Evolutionary conservation across 2,888 invertebrate genomes (phyloP), one percentile per base, ranked within the genome.

Genomic region (Eristalis pertinax): DNA sequence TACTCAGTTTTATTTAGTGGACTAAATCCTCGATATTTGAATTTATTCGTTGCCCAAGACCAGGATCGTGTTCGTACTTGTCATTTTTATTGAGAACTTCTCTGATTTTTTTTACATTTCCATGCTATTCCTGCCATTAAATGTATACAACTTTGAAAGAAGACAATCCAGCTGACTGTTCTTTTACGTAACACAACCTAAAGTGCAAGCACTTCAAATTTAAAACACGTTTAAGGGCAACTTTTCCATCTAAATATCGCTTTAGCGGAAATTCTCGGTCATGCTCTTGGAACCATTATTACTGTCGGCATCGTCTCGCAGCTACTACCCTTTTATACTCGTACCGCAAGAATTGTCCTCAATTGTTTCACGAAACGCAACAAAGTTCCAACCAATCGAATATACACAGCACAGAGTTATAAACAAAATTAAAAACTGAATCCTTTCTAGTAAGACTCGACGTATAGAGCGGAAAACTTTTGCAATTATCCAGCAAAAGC

Each of bases 401-500:
- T 58, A 78, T 58, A 64, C 68, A 67, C 41, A 75, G 75, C 41
- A 70, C 32, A 67, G 32, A 63, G 69, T 41, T 67, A 73, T 67
- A 65, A 38, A 67, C 64, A 77, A 67, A 72, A 62, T 62, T 74
- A 35, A 73, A 73, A 78, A 68, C 77, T 29, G 24, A 78, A 67
- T 64, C 76, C 83, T 73, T 41, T 50, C 50, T 8, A 19, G 50
- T 50, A 50, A 19, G 50, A 19, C 8, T 19, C 8, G 1, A 50
- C 50, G 50, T 50, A 19, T 19, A 84, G 79, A 70, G 76, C n/a
- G 79, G 74, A 80, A 80, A 84, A 84, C 76, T 84, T 84, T 84
- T 62, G 68, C 84, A 84, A 84, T 84, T 84, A 84, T 80, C 63
- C 72, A 4, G 76, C 74, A 84, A 80, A 84, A 76, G 67, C 41